Evolutionary conservation across 2,888 invertebrate genomes (phyloP).

Genomic region (Cancer borealis): DNA sequence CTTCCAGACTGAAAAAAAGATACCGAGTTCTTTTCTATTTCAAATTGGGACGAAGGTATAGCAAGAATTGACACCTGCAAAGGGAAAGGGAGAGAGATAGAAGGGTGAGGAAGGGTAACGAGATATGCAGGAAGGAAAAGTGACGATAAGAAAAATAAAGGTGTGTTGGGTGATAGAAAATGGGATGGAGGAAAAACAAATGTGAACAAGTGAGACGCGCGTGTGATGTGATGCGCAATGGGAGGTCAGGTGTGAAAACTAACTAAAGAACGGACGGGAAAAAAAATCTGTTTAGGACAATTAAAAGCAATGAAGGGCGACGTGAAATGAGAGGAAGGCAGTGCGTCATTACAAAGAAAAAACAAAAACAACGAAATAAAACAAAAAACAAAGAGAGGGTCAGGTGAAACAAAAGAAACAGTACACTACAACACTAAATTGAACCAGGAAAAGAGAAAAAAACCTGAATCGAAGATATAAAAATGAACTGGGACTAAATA

Average conservation of each 20-base stretch:
- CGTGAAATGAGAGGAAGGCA: constrained; percentile 2
- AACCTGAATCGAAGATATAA: neutral
- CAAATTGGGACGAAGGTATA: constrained; percentile 5
- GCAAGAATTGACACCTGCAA: neutral
- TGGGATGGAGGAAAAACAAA: neutral
- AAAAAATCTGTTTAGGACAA: neutral
- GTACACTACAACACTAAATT: neutral
- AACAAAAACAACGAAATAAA: neutral
- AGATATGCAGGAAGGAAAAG: neutral
- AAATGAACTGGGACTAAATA: neutral
- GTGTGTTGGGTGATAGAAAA: neutral
- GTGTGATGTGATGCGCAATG: neutral
- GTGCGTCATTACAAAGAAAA: neutral
- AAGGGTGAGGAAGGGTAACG: constrained; percentile 28
- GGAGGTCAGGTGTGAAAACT: neutral
- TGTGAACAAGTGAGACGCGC: neutral
- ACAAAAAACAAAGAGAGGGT: neutral
- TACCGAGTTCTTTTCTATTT: neutral
- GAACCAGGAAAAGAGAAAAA: neutral
- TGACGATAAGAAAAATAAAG: neutral
- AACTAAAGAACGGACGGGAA: neutral
- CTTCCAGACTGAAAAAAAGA: neutral
- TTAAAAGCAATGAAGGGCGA: neutral
- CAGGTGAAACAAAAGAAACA: constrained; percentile 33
- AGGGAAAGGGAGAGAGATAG: neutral